Conservation (phyloP, 1,140 invertebrate genomes). For the Notospermus geniculatus region DNA sequence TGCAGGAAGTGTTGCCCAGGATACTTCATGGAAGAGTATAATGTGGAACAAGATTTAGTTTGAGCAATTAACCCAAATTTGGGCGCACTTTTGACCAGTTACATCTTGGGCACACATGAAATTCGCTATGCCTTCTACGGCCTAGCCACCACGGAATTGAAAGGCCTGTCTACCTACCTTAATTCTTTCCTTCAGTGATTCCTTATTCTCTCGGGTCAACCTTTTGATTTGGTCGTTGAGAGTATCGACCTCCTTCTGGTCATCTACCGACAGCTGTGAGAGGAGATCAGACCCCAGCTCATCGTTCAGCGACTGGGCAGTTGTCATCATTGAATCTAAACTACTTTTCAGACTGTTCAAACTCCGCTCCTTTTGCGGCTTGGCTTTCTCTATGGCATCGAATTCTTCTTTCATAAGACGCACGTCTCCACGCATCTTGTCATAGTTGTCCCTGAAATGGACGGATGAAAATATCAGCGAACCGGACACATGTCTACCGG, state of each 20-base stretch:
- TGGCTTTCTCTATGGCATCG: constrained; percentile 82
- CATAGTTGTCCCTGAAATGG: constrained; percentile 79
- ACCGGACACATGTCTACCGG: too few relatives aligned
- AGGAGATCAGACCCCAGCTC: constrained; percentile 58
- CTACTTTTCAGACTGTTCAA: constrained; percentile 86
- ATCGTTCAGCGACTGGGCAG: constrained; percentile 73
- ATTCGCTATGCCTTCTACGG: too few relatives aligned
- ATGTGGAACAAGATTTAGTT: too few relatives aligned
- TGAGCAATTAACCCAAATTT: too few relatives aligned
- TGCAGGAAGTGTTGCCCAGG: too few relatives aligned
- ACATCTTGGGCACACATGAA: too few relatives aligned
- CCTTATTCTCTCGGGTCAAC: constrained; percentile 92
- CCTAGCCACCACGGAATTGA: too few relatives aligned
- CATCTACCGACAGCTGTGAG: constrained; percentile 59
- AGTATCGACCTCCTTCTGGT: constrained; percentile 81
- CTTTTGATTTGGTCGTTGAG: constrained; percentile 94
- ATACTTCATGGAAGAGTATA: too few relatives aligned
- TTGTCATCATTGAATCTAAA: constrained; percentile 92
- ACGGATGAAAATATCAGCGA: constrained; percentile 9
- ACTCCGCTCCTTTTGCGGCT: constrained; percentile 89
- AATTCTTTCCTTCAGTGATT: constrained; percentile 92
- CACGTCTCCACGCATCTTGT: constrained; percentile 95
- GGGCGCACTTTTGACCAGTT: too few relatives aligned
- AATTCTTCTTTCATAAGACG: constrained; percentile 90
- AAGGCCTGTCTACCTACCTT: too few relatives aligned